Percentiles rank a stretch among this genome's conserved stretches.
These are phyloP conservation scores for Isotomurus palustris DNA, from an alignment of 2,888 invertebrate genomes.

Conservation along the genomic window DNA sequence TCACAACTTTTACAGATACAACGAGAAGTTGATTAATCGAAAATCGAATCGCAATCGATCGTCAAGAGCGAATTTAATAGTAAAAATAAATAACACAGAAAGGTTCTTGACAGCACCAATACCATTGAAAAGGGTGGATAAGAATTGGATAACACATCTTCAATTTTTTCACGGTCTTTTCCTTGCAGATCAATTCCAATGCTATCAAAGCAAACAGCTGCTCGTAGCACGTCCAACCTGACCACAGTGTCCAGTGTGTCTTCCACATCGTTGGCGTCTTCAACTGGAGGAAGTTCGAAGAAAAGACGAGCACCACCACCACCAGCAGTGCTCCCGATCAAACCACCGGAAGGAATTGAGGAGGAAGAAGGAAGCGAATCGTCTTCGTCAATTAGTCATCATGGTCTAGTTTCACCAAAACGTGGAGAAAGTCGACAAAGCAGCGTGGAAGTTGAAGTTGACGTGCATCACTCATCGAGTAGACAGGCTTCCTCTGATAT, in stretches of 20 bases:
- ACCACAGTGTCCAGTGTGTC: slow-evolving; percentile 47
- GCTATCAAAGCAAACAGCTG: slow-evolving; percentile 2
- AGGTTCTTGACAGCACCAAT: too few relatives aligned
- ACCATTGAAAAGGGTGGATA: too few relatives aligned
- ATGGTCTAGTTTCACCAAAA: background rate
- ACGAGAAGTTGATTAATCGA: too few relatives aligned
- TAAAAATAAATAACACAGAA: too few relatives aligned
- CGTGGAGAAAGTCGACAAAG: slow-evolving; percentile 4
- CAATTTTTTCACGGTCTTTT: too few relatives aligned
- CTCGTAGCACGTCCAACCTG: slow-evolving; percentile 45
- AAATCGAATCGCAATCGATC: too few relatives aligned
- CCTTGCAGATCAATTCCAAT: slow-evolving; percentile 13
- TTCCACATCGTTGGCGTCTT: slow-evolving; percentile 48
- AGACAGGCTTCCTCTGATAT: slow-evolving; percentile 3
- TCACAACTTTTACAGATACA: too few relatives aligned
- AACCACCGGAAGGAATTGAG: slow-evolving; percentile 30
- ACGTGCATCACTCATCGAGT: slow-evolving; percentile 36
- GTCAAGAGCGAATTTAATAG: too few relatives aligned
- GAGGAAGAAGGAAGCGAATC: slow-evolving; percentile 40
- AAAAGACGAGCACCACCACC: slow-evolving; percentile 60
- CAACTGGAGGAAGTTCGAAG: slow-evolving; percentile 51
- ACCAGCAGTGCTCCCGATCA: slow-evolving; percentile 48
- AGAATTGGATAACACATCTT: too few relatives aligned
- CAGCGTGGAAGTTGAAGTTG: slow-evolving; percentile 29
- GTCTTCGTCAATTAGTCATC: slow-evolving; percentile 18